Conservation (phyloP, 2,113 vertebrate species). For the Brachyhypopomus occidentalis region DNA sequence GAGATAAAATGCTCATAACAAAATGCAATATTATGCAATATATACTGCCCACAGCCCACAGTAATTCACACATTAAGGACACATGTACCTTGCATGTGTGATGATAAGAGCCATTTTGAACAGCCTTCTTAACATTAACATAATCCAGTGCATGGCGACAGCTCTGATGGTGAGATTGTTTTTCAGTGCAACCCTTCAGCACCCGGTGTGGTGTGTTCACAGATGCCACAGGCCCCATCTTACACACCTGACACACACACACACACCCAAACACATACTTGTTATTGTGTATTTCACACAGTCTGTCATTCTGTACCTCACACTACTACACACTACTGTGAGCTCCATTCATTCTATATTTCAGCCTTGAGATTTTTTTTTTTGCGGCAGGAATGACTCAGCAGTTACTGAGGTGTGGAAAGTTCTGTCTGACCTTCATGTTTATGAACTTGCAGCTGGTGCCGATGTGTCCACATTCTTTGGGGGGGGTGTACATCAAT, state of each 20-base stretch:
- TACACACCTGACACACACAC: neutral
- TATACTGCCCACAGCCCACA: no score
- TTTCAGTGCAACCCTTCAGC: no score
- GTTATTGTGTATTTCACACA: neutral
- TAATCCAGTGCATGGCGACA: no score
- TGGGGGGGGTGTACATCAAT: neutral
- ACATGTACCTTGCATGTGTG: no score
- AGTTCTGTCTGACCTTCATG: constrained; percentile 28
- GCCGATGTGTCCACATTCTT: neutral
- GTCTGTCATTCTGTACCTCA: neutral
- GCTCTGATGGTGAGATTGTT: no score
- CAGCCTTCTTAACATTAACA: no score
- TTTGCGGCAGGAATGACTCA: constrained; percentile 20
- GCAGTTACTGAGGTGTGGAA: neutral
- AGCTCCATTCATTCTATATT: neutral
- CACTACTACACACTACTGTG: neutral
- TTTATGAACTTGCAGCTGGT: constrained; percentile 17
- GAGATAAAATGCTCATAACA: no score
- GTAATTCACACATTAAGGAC: no score
- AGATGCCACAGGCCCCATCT: no score
- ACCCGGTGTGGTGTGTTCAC: no score
- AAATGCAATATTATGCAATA: no score
- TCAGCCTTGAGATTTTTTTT: constrained; percentile 10
- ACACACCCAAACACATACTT: neutral
- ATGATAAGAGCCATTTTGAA: no score